Evolutionary conservation across 2,797 vertebrate genomes (phyloP), one percentile per base, ranked within the genome.

Genomic region (Pyrrhura leucotis): DNA sequence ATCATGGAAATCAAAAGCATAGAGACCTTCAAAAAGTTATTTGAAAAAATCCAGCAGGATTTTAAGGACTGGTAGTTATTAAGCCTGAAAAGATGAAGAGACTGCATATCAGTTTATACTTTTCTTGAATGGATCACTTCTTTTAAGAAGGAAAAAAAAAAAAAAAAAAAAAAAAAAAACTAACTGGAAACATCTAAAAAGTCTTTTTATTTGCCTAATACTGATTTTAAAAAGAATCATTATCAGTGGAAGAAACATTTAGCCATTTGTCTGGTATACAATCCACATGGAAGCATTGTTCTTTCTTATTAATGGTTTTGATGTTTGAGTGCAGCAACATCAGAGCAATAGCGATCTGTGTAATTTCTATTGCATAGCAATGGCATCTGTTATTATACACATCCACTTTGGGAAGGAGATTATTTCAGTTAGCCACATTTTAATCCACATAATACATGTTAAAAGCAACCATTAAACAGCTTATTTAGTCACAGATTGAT

Each of bases 361-460:
- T 65, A 77, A 85, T 90, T 93, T 75, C 56, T 61, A 5, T 80
- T 91, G 48, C 90, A 35, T 3, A 95, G 51, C 61, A 83, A 68
- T 61, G 45, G 45, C 72, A 85, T 83, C 79, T 96, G 91, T 85
- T 75, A 84, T 87, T 92, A 92, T 54, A 76, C 37, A 6, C 56
- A 63, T 82, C 71, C 4, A 2, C 86, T 91, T 78, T 67, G 28
- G 48, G 74, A 97, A 90, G 78, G 35, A 94, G 87, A 93, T 92
- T 93, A 97, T 92, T 97, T 93, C 48, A 83, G 53, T 74, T 63
- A 89, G 40, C 19, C 77, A 88, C 22, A 26, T 87, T 94, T 93
- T 96, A 94, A 94, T 93, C 74, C 88, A 78, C 39, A 68, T 47
- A 91, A 93, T 54, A 96, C 90, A 78, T 59, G 62, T 67, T 94